These are phyloP conservation scores for Nebria brevicollis DNA, from an alignment of 2,888 invertebrate genomes.

Conservation along the genomic window DNA sequence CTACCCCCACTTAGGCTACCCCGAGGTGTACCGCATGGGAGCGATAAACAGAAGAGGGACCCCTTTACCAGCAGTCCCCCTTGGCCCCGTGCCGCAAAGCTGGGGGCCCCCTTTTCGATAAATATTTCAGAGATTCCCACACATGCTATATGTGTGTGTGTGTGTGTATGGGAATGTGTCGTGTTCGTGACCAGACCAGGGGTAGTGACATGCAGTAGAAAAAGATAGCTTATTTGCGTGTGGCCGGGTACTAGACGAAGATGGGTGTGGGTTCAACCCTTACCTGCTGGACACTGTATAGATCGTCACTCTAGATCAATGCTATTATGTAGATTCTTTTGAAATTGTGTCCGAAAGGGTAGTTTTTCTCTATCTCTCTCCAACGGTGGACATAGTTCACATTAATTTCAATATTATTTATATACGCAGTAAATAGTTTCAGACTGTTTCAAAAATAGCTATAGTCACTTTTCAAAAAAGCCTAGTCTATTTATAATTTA, in stretches of 20 bases:
- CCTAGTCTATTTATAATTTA: too few relatives aligned
- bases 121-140: slow-evolving; percentile 46
- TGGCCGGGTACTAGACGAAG: slow-evolving; percentile 4
- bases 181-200: slow-evolving; percentile 33
- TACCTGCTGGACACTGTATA: slow-evolving; percentile 27
- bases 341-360: slow-evolving; percentile 14
- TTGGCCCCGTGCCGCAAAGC: neutral
- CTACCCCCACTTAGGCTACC: slow-evolving; percentile 38
- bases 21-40: slow-evolving; percentile 34
- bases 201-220: neutral
- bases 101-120: slow-evolving; percentile 23
- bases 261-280: slow-evolving; percentile 30
- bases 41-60: slow-evolving; percentile 41
- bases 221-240: neutral
- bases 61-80: slow-evolving; percentile 6
- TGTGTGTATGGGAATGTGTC: slow-evolving; percentile 36
- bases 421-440: neutral
- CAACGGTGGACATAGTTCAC: too few relatives aligned
- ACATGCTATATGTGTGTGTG: slow-evolving; percentile 5
- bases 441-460: neutral
- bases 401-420: neutral
- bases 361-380: too few relatives aligned
- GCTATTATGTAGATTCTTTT: slow-evolving; percentile 32
- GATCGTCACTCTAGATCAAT: slow-evolving; percentile 36
- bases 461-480: neutral